phyloP scores from a whole-genome alignment of 2,797 vertebrate genomes.

The Tolypeutes matacus region DNA sequence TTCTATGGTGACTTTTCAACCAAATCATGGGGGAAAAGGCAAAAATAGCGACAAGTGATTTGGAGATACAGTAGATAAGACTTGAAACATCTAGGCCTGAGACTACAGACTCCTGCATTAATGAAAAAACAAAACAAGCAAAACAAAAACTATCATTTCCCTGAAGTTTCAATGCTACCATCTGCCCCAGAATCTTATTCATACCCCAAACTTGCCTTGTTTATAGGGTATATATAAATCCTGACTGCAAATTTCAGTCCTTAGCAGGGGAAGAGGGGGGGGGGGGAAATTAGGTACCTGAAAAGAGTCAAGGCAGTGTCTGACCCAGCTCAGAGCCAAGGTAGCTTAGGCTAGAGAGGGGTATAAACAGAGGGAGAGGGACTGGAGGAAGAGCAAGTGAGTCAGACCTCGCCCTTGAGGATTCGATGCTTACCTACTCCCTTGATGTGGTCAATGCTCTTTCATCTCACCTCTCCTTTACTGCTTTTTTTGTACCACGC shows the following conservation, averaged over 20 bases:
- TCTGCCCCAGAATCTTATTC: rapidly evolving
- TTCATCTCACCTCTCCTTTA: neutral
- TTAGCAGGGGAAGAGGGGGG: neutral
- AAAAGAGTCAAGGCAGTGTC: neutral
- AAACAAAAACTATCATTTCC: neutral
- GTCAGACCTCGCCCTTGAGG: neutral
- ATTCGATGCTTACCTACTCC: neutral
- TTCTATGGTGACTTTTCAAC: neutral
- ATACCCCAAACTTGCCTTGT: neutral
- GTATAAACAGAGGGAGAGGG: too few relatives aligned
- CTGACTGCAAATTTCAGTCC: neutral
- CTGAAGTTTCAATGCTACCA: neutral
- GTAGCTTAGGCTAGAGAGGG: neutral
- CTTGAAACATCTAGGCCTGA: neutral
- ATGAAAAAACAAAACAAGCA: neutral
- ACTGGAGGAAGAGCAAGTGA: neutral
- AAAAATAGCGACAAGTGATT: neutral
- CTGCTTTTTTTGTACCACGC: too few relatives aligned
- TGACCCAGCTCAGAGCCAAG: neutral
- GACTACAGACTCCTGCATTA: neutral
- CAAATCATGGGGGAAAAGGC: neutral
- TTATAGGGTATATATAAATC: neutral
- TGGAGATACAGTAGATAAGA: neutral
- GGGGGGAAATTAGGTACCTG: neutral
- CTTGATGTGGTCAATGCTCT: neutral